A percentile compares a stretch with the other conserved stretches of the same genome.
phyloP scores from a whole-genome alignment of 2,113 vertebrate genomes.

The Oncorhynchus mykiss region DNA sequence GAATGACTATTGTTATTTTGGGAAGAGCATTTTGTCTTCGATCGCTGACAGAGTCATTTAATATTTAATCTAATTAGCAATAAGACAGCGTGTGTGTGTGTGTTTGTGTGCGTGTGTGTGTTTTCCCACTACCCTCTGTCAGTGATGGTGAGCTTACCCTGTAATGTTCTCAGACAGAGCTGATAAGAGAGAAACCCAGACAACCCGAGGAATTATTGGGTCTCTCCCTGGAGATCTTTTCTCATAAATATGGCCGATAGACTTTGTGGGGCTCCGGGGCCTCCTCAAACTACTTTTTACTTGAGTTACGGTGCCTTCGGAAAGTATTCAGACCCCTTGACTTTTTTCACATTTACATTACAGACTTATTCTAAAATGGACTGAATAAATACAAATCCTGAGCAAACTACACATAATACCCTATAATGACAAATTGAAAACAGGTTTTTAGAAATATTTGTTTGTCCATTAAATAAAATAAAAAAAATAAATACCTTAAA shows the following conservation, averaged over 20 bases:
- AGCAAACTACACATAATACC: too few relatives aligned
- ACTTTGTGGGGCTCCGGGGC: background rate
- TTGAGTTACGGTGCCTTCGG: background rate
- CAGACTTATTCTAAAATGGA: too few relatives aligned
- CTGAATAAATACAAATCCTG: too few relatives aligned
- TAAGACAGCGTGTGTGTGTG: constrained; percentile 25
- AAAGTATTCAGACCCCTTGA: too few relatives aligned
- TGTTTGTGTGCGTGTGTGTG: too few relatives aligned
- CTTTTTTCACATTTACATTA: too few relatives aligned
- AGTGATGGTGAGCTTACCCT: background rate
- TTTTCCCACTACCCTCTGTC: too few relatives aligned
- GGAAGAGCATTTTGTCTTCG: constrained; percentile 25
- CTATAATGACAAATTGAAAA: too few relatives aligned
- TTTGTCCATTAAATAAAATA: too few relatives aligned
- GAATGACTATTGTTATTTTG: constrained; percentile 25
- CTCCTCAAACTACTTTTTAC: background rate
- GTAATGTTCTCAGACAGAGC: constrained; percentile 14
- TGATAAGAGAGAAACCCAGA: constrained; percentile 17
- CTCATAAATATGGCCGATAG: constrained; percentile 1
- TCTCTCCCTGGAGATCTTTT: constrained; percentile 9
- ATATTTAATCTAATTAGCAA: constrained; percentile 58
- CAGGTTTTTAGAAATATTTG: too few relatives aligned
- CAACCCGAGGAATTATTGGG: constrained; percentile 41
- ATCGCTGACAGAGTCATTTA: constrained; percentile 47
- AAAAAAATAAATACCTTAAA: too few relatives aligned